Evolutionary conservation across 1,140 invertebrate species (phyloP).

Genomic region (Hylaeus volcanicus): DNA sequence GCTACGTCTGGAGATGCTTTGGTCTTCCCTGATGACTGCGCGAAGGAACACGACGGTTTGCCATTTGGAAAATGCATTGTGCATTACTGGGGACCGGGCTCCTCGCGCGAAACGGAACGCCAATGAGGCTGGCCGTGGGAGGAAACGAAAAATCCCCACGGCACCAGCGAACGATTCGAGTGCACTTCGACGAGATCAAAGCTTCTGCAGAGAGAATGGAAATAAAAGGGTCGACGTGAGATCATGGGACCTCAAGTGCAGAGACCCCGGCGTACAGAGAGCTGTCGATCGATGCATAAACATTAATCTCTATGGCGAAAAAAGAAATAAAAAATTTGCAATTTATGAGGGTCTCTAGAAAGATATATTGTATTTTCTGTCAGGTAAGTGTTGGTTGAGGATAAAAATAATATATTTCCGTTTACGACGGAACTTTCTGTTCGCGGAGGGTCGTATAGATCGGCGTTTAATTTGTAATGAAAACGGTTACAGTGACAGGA

Average conservation of each 20-base stretch:
- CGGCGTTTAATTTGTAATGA: no score
- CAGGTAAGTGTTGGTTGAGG: no score
- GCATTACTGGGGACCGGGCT: slow-evolving; percentile 38
- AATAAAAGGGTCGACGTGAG: slow-evolving; percentile 27
- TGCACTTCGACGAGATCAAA: slow-evolving; percentile 54
- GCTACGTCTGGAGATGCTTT: not conserved
- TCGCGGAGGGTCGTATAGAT: no score
- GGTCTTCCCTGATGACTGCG: slow-evolving; percentile 37
- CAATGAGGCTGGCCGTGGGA: slow-evolving; percentile 20
- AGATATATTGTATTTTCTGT: no score
- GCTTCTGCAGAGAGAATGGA: slow-evolving; percentile 14
- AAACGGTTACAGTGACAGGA: no score
- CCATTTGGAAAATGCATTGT: slow-evolving; percentile 53
- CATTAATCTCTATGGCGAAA: no score
- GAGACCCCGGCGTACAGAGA: not conserved
- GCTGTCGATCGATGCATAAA: not conserved
- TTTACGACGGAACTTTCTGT: no score
- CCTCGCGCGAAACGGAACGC: slow-evolving; percentile 25
- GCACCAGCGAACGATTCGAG: slow-evolving; percentile 33
- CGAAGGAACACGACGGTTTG: slow-evolving; percentile 36
- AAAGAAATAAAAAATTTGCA: not conserved
- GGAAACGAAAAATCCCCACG: slow-evolving; percentile 52
- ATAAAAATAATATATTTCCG: no score
- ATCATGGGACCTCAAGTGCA: not conserved
- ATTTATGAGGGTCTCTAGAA: no score